Conservation (phyloP, 2,113 vertebrate species). For the Sylvietta virens region DNA sequence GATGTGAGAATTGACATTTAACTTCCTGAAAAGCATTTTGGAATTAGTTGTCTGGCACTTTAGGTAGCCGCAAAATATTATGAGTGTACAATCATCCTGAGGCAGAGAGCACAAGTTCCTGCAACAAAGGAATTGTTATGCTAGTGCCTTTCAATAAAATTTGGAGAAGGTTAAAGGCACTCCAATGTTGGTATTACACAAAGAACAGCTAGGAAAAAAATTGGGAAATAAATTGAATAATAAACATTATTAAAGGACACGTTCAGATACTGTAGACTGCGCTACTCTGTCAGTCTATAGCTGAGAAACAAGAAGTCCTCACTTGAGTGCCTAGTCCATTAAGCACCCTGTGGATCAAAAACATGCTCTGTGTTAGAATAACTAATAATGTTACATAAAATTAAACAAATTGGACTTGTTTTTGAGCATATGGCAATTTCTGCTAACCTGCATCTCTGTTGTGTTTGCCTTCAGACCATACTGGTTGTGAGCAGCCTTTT, state of each 20-base stretch:
- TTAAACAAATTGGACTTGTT: not conserved
- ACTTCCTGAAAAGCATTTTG: not conserved
- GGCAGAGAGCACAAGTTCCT: not conserved
- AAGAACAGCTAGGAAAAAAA: not conserved
- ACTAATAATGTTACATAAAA: not conserved
- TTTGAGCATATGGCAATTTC: not conserved
- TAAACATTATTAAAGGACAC: not conserved
- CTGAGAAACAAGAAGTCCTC: not conserved
- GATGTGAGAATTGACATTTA: not conserved
- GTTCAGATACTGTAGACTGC: not conserved
- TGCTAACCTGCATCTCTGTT: not conserved
- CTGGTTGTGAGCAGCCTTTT: not conserved
- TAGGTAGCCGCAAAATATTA: not conserved
- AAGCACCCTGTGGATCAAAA: not conserved
- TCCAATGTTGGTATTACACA: not conserved
- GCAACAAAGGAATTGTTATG: not conserved
- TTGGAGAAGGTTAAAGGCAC: not conserved
- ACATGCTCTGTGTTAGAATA: not conserved
- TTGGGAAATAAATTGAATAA: not conserved
- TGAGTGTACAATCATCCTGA: not conserved
- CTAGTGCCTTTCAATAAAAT: not conserved
- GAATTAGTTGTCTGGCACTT: not conserved
- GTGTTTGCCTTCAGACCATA: not conserved
- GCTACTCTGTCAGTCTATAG: not conserved
- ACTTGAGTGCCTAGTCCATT: not conserved